Base-by-base conservation (phyloP, 2,888 invertebrate species). In the Oscheius sp. region DNA sequence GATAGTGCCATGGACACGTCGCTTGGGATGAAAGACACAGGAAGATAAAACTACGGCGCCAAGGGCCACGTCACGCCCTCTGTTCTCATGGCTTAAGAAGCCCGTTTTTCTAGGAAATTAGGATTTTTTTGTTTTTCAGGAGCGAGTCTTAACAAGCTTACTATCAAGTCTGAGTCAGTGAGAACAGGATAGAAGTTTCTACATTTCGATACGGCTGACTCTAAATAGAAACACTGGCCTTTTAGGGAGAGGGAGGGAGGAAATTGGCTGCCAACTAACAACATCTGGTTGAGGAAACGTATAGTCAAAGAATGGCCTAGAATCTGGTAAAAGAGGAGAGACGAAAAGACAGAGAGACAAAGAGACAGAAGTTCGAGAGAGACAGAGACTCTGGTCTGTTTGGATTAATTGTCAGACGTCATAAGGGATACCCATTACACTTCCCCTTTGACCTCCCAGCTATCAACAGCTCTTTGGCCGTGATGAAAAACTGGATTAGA, bases 331-430 rank as follows among this genome's bases (percentile, higher is more conserved):
- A 7, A 21, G 59, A 35, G 62, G n/a, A 13, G 3, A 62, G 47
- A n/a, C 4, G 1, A 62, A n/a, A 13, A 9, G 9, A 13, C 10
- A 50, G 50, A 50, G 50, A 50, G 9, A 11, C 50, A 50, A 50
- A 9, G 10, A 11, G 50, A 11, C 13, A 11, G 50, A 50, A 50
- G 21, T 21, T 50, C 50, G 13, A 50, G 13, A 50, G 10, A 50
- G 13, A 50, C 50, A 50, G 13, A 50, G 13, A 11, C 13, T 9
- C 13, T 9, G 50, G n/a, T 35, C 9, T 48, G 63, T 63, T 63
- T 63, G 50, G 63, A 63, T 63, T 63, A 63, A 63, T 63, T 63
- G 63, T 13, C 29, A 7, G 48, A 63, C 63, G 63, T 63, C 63
- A 63, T 13, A 48, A 48, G 11, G 32, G 58, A 11, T 29, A 47